Conservation (phyloP, 2,888 invertebrate species). For the Oithona nana region DNA sequence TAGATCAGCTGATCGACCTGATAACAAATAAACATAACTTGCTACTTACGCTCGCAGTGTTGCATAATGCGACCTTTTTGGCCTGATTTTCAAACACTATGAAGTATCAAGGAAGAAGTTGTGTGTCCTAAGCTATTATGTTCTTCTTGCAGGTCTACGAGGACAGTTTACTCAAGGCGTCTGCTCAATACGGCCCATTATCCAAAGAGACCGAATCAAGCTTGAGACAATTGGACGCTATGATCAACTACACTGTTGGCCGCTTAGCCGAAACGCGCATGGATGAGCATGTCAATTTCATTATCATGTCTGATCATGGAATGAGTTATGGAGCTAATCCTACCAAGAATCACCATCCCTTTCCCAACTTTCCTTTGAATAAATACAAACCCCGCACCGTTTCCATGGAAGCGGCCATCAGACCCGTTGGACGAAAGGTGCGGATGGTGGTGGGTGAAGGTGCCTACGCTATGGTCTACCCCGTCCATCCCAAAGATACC, state of each 20-base stretch:
- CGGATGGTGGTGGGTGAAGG: slow-evolving; percentile 10
- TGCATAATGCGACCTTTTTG: no score
- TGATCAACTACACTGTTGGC: slow-evolving; percentile 22
- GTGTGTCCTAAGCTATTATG: no score
- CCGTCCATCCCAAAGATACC: background rate
- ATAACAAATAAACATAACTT: no score
- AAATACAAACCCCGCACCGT: background rate
- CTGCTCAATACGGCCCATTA: slow-evolving; percentile 11
- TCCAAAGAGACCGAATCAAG: slow-evolving; percentile 24
- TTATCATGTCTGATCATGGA: slow-evolving; percentile 28
- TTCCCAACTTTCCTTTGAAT: background rate
- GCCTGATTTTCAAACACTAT: no score
- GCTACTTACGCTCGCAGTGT: no score
- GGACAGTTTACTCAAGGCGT: slow-evolving; percentile 3
- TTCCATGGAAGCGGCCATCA: background rate
- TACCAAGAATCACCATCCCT: background rate
- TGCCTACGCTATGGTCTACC: slow-evolving; percentile 9
- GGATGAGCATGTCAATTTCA: slow-evolving; percentile 24
- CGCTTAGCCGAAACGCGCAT: slow-evolving; percentile 18
- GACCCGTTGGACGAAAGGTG: background rate
- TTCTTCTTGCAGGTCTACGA: slow-evolving; percentile 16
- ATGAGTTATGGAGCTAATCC: slow-evolving; percentile 24
- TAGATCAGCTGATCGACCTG: no score
- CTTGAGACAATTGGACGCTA: slow-evolving; percentile 23
- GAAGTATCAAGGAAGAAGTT: no score